phyloP scores from a whole-genome alignment of 2,113 vertebrate species.

The Anhinga rufa region DNA sequence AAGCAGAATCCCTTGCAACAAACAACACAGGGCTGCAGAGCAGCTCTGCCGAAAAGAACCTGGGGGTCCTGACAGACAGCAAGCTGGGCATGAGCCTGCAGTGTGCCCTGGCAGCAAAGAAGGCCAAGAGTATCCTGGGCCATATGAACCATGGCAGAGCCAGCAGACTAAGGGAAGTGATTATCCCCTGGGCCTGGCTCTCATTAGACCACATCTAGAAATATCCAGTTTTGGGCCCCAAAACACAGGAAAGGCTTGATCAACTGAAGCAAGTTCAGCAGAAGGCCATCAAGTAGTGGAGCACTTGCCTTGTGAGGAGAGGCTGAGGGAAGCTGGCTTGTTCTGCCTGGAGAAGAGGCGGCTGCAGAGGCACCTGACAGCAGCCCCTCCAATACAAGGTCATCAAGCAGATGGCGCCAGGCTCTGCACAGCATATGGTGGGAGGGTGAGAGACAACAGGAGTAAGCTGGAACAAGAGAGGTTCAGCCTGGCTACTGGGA shows the following conservation, averaged over 20 bases:
- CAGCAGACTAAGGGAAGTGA: neutral
- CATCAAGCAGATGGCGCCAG: neutral
- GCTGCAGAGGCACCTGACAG: neutral
- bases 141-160: neutral
- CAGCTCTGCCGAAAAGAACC: neutral
- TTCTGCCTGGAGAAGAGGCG: neutral
- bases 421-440: neutral
- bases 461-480: neutral
- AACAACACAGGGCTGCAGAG: neutral
- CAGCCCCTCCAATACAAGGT: neutral
- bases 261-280: neutral
- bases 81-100: neutral
- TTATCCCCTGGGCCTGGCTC: neutral
- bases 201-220: neutral
- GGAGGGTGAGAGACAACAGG: neutral
- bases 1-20: neutral
- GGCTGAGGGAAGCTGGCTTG: neutral
- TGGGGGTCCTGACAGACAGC: neutral
- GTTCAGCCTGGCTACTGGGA: neutral
- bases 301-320: neutral
- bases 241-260: neutral
- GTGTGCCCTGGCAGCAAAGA: neutral
- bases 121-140: neutral
- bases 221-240: neutral
- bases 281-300: neutral